Percentiles rank a stretch among this genome's conserved stretches.
phyloP scores from a whole-genome alignment of 2,888 invertebrate species.

The Galerucella nymphaeae region DNA sequence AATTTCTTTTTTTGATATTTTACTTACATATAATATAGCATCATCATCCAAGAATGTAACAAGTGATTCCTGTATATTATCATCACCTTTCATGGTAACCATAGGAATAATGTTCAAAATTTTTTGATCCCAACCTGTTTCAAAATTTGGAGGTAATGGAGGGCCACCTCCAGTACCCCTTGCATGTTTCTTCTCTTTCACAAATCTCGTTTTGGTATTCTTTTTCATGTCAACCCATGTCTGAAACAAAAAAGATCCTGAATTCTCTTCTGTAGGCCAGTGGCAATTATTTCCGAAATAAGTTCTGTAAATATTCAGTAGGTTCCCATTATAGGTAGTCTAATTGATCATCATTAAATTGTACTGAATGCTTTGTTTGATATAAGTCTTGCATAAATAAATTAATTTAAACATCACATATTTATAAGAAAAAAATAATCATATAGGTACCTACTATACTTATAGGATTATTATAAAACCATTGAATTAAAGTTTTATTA shows the following conservation, averaged over 20 bases:
- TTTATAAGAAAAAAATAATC: not conserved
- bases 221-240: constrained; percentile 25
- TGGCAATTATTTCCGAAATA: constrained; percentile 18
- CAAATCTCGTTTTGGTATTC: constrained; percentile 17
- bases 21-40: no score
- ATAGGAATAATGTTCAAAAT: not conserved
- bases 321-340: constrained; percentile 18
- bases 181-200: constrained; percentile 15
- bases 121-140: not conserved
- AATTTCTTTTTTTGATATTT: no score
- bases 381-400: not conserved
- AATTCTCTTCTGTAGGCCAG: constrained; percentile 21
- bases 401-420: not conserved
- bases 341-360: constrained; percentile 11
- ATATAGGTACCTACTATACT: not conserved
- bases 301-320: constrained; percentile 10
- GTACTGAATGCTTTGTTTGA: not conserved
- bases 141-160: not conserved
- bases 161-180: constrained; percentile 3
- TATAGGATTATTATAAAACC: not conserved
- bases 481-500: not conserved
- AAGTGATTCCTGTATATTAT: constrained; percentile 1
- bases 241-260: constrained; percentile 20
- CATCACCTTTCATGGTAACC: not conserved
- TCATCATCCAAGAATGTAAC: no score